phyloP scores from a whole-genome alignment of 2,113 vertebrate species.

The Genyomyrus donnyi region DNA sequence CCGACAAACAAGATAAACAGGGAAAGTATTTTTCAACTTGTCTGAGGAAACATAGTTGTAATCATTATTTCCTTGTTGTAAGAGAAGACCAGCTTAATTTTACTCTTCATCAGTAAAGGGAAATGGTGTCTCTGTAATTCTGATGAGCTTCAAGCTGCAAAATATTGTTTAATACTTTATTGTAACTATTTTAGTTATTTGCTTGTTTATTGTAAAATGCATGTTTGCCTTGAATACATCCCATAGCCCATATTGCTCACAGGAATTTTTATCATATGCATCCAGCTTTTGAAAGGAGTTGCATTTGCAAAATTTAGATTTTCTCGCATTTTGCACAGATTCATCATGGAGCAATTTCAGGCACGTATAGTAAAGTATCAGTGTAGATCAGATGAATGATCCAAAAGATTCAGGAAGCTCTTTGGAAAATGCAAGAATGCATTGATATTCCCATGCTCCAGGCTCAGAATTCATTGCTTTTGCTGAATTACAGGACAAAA shows the following conservation, averaged over 20 bases:
- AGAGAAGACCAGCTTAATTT: neutral
- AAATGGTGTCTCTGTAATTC: neutral
- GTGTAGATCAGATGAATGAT: slow-evolving; percentile 9
- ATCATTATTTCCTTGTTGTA: neutral
- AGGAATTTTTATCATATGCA: neutral
- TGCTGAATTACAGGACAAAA: neutral
- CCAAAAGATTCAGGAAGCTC: neutral
- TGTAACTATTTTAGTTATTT: neutral
- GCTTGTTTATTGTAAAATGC: neutral
- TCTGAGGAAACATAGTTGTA: neutral
- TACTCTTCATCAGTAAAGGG: neutral
- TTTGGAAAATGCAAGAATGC: neutral
- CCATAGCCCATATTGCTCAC: neutral
- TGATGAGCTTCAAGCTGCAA: neutral
- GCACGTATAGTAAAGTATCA: neutral
- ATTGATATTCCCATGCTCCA: neutral
- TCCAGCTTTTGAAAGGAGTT: neutral
- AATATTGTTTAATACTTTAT: neutral
- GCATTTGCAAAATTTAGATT: neutral
- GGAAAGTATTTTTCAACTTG: neutral
- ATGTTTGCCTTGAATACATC: neutral
- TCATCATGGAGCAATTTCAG: neutral
- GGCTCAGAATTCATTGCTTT: neutral
- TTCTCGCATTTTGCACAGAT: neutral
- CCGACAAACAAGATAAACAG: neutral